Evolutionary conservation across 2,797 vertebrate species (phyloP).

Genomic region (Mallotus villosus): DNA sequence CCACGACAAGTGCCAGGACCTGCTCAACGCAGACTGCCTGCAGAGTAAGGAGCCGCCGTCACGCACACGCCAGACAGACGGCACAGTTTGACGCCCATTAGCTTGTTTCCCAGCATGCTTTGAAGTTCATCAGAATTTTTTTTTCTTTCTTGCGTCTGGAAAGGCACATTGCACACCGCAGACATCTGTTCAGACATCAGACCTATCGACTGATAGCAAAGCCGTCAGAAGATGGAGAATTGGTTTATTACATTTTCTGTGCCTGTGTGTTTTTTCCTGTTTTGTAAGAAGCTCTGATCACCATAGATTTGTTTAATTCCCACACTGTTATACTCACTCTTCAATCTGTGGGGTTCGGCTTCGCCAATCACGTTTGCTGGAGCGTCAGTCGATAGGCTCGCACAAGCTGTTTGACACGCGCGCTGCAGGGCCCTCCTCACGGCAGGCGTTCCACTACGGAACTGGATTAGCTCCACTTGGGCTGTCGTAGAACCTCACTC

Average conservation of each 20-base stretch:
- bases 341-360: background rate
- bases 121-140: background rate
- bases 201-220: background rate
- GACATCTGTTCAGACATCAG: background rate
- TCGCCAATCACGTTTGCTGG: slow-evolving; percentile 1
- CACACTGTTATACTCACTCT: background rate
- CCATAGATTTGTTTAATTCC: background rate
- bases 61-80: background rate
- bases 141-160: too few relatives aligned
- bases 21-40: slow-evolving; percentile 96
- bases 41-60: slow-evolving; percentile 84
- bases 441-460: slow-evolving; percentile 46
- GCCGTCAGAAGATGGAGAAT: background rate
- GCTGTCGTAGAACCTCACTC: slow-evolving; percentile 35
- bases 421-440: slow-evolving; percentile 36
- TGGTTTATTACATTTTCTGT: background rate
- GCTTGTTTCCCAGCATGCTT: too few relatives aligned
- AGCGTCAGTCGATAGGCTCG: background rate
- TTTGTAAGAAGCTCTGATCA: background rate
- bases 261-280: background rate
- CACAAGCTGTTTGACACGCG: slow-evolving; percentile 42
- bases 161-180: background rate
- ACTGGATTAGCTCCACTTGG: slow-evolving; percentile 61
- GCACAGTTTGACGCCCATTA: too few relatives aligned
- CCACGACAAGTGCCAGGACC: slow-evolving; percentile 98